These are phyloP conservation scores for Ispidina lecontei DNA, from an alignment of 2,797 vertebrate genomes.

Conservation along the genomic window DNA sequence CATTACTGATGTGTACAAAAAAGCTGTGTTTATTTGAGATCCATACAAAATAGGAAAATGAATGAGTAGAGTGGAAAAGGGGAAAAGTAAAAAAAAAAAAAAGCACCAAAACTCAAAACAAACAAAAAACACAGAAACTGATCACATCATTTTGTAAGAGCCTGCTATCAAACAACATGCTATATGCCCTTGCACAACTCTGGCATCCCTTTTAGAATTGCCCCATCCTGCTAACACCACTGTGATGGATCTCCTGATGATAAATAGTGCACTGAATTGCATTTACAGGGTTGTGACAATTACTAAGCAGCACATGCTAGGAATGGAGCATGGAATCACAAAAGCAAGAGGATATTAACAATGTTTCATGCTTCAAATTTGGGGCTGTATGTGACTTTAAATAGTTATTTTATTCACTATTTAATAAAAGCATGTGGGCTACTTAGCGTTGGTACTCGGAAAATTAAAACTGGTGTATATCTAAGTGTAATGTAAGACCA, in stretches of 20 bases:
- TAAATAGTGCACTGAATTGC: neutral
- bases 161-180: neutral
- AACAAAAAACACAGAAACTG: neutral
- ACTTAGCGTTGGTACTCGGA: neutral
- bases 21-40: neutral
- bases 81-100: neutral
- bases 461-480: neutral
- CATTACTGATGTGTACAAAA: neutral
- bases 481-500: neutral
- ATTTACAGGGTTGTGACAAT: neutral
- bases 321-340: neutral
- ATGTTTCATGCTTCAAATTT: neutral
- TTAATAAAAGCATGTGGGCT: neutral
- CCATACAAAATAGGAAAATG: neutral
- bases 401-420: neutral
- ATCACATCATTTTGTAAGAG: neutral
- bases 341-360: neutral
- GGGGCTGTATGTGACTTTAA: neutral
- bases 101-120: neutral
- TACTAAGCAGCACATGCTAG: accelerated
- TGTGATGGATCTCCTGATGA: neutral
- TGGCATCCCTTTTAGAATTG: neutral
- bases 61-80: neutral
- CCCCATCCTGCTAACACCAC: neutral
- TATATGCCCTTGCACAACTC: neutral